Conservation (phyloP, 1,140 invertebrate species). For the Hyles vespertilio region DNA sequence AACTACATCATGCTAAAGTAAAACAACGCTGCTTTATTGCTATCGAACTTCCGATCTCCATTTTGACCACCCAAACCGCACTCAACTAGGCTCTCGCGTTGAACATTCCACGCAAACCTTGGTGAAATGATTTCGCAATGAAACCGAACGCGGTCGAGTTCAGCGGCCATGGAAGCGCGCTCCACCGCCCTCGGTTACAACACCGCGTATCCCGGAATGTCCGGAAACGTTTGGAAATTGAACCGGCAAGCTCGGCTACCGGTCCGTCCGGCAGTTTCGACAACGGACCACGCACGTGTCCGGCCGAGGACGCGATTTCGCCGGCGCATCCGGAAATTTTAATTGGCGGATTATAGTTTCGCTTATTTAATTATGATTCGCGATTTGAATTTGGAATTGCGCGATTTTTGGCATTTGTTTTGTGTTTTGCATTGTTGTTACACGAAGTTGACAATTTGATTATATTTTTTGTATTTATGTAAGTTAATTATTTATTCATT, state of each 20-base stretch:
- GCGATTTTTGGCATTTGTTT: too few relatives aligned
- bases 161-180: conserved; percentile 43
- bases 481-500: too few relatives aligned
- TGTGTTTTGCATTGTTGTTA: too few relatives aligned
- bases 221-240: conserved; percentile 47
- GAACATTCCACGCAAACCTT: conserved; percentile 11
- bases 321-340: not conserved
- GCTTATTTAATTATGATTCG: too few relatives aligned
- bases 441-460: too few relatives aligned
- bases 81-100: not conserved
- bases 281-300: conserved; percentile 20
- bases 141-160: conserved; percentile 8
- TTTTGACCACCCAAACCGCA: too few relatives aligned
- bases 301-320: conserved; percentile 11
- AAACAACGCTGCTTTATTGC: too few relatives aligned
- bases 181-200: conserved; percentile 38
- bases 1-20: too few relatives aligned
- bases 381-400: too few relatives aligned
- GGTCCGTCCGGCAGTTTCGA: conserved; percentile 11
- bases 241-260: conserved; percentile 20
- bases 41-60: not conserved
- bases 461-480: too few relatives aligned
- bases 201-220: conserved; percentile 24
- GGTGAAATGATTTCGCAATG: conserved; percentile 25
- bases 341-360: not conserved